phyloP scores from a whole-genome alignment of 2,113 vertebrate genomes.

The Clarias gariepinus region DNA sequence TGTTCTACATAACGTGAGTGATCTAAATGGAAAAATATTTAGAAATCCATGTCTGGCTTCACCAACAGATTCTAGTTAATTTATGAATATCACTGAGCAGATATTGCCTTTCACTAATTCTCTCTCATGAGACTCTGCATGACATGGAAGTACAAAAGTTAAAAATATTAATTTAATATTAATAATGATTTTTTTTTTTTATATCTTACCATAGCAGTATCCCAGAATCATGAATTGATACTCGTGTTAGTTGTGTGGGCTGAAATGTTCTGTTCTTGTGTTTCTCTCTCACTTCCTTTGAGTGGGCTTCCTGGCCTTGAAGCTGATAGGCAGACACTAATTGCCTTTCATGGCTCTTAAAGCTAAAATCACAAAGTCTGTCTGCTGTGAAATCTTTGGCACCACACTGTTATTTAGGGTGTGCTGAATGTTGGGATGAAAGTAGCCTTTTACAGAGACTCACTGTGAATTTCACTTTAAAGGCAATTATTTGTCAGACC shows the following conservation, averaged over 20 bases:
- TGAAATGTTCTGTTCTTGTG: slow-evolving; percentile 20
- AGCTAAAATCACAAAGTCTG: slow-evolving; percentile 30
- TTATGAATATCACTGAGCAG: not conserved
- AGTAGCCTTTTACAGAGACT: slow-evolving; percentile 29
- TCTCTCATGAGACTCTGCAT: not conserved
- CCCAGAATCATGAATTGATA: slow-evolving; percentile 11
- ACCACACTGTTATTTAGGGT: slow-evolving; percentile 23
- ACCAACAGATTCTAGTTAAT: not conserved
- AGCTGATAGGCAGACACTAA: slow-evolving; percentile 41
- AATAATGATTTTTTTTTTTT: slow-evolving; percentile 16
- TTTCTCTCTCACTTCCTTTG: slow-evolving; percentile 35
- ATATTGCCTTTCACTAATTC: not conserved
- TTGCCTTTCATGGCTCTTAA: slow-evolving; percentile 45
- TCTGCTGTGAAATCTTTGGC: slow-evolving; percentile 13
- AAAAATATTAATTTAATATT: not conserved
- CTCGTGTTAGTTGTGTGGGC: slow-evolving; percentile 30
- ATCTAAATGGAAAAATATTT: not conserved
- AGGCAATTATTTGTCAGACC: slow-evolving; percentile 15
- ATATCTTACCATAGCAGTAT: slow-evolving; percentile 14
- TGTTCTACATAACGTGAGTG: not conserved
- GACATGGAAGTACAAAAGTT: not conserved
- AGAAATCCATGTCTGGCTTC: not conserved
- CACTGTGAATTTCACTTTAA: slow-evolving; percentile 23
- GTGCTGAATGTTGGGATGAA: slow-evolving; percentile 27
- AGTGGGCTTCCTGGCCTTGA: slow-evolving; percentile 34